Conservation (phyloP, 1,140 invertebrate genomes). For the Lethocerus indicus region DNA sequence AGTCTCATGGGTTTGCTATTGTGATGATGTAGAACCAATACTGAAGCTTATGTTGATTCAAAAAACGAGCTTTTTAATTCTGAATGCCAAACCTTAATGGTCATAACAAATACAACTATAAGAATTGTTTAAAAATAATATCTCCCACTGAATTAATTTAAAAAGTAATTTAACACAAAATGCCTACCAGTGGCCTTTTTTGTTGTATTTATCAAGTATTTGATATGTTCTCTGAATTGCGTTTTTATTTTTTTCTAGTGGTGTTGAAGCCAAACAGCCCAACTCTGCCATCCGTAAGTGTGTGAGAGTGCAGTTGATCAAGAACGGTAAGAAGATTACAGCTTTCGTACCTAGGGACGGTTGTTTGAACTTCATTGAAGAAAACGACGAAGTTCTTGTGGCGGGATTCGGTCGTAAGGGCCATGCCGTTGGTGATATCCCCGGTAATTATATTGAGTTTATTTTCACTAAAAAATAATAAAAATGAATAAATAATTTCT, state of each 20-base stretch:
- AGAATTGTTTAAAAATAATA: too few species aligned
- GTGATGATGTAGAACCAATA: conserved; percentile 7
- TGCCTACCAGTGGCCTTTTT: too few species aligned
- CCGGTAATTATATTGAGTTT: conserved; percentile 37
- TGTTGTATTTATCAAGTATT: too few species aligned
- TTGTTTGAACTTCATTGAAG: conserved; percentile 99
- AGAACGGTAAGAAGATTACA: conserved; percentile 99
- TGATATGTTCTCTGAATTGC: too few species aligned
- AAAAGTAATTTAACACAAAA: too few species aligned
- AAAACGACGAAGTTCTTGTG: conserved; percentile 99
- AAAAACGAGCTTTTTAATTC: conserved; percentile 13
- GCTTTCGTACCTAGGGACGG: conserved; percentile 99
- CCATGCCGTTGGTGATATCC: conserved; percentile 99
- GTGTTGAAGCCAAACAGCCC: conserved; percentile 99
- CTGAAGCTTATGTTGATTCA: conserved; percentile 1
- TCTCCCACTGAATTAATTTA: too few species aligned
- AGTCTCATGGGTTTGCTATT: too few species aligned
- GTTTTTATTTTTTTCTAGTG: conserved; percentile 47
- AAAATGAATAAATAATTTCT: too few species aligned
- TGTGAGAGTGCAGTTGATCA: conserved; percentile 98
- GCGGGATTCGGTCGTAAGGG: conserved; percentile 99
- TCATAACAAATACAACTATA: too few species aligned
- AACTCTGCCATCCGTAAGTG: conserved; percentile 99
- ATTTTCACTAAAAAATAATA: too few species aligned
- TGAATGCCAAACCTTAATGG: background rate